Conservation (phyloP, 2,797 vertebrate species). For the Enteromius argenteus region DNA sequence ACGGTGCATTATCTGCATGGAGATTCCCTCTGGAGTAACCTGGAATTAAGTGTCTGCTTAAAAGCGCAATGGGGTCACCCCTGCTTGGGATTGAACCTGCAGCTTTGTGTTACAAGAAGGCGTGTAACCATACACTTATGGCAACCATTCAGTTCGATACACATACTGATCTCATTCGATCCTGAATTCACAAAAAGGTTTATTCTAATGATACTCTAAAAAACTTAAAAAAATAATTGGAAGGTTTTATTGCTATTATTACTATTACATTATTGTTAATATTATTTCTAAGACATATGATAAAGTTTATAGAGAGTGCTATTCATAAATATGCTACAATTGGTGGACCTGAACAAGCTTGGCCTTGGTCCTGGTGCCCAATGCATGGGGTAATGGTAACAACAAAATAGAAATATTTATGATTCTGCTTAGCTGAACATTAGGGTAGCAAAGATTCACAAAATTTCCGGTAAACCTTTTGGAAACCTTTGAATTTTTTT, state of each 20-base stretch:
- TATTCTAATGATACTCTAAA: not conserved
- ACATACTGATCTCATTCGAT: not conserved
- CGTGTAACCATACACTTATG: not conserved
- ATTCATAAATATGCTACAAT: not conserved
- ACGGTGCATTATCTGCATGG: not conserved
- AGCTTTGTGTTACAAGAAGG: constrained; percentile 7
- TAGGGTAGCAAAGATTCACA: not conserved
- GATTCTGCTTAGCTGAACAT: not conserved
- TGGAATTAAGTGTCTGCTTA: constrained; percentile 14
- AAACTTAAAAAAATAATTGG: not conserved
- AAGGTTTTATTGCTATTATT: not conserved
- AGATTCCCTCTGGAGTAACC: constrained; percentile 17
- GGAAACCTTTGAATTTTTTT: no score
- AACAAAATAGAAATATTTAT: not conserved
- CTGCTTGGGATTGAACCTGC: constrained; percentile 17
- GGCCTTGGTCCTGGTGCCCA: not conserved
- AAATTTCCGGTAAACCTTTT: not conserved
- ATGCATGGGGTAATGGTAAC: not conserved
- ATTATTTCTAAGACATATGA: not conserved
- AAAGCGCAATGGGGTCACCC: not conserved
- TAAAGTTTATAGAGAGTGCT: not conserved
- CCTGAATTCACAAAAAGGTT: not conserved
- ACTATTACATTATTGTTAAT: not conserved
- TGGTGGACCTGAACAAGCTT: not conserved
- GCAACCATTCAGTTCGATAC: not conserved